Evolutionary conservation across 2,113 vertebrate species (phyloP).

Genomic region (Embiotoca jacksoni): DNA sequence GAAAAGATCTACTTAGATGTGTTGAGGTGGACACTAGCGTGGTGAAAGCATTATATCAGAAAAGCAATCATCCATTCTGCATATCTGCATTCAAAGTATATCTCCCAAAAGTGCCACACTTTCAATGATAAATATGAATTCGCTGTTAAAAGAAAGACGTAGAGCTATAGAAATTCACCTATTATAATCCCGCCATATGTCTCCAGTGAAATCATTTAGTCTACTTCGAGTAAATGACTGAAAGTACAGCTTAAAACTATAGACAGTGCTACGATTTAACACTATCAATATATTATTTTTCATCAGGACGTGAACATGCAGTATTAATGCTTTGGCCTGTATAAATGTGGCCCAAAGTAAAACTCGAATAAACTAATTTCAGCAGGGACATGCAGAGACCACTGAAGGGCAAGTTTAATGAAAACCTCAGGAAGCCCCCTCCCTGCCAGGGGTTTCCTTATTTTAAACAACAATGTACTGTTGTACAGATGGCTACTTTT

Average conservation of each 20-base stretch:
- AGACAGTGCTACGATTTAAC: not conserved
- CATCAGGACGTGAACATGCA: not conserved
- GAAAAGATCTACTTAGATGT: conserved; percentile 33
- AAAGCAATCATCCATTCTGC: conserved; percentile 11
- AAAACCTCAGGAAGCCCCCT: conserved; percentile 3
- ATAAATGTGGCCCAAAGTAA: conserved; percentile 23
- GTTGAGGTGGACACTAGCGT: conserved; percentile 10
- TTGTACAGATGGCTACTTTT: conserved; percentile 7
- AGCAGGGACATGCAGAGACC: conserved; percentile 5
- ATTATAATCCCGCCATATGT: conserved; percentile 21
- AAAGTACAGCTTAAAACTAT: conserved; percentile 1
- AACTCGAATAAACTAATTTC: conserved; percentile 15
- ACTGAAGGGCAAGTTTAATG: not conserved
- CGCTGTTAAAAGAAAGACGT: not conserved
- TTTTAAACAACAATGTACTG: conserved; percentile 5
- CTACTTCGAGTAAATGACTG: not conserved
- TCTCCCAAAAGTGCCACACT: not conserved
- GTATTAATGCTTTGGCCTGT: conserved; percentile 19
- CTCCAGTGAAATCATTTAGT: conserved; percentile 3
- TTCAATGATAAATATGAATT: conserved; percentile 6
- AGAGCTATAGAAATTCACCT: conserved; percentile 5
- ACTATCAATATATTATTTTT: not conserved
- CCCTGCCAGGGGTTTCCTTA: not conserved
- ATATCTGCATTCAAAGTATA: conserved; percentile 35
- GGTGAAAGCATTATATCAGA: conserved; percentile 15